Percentiles rank a stretch among this genome's conserved stretches.
Evolutionary conservation across 2,113 vertebrate species (phyloP).

Genomic region (Ahaetulla prasina): DNA sequence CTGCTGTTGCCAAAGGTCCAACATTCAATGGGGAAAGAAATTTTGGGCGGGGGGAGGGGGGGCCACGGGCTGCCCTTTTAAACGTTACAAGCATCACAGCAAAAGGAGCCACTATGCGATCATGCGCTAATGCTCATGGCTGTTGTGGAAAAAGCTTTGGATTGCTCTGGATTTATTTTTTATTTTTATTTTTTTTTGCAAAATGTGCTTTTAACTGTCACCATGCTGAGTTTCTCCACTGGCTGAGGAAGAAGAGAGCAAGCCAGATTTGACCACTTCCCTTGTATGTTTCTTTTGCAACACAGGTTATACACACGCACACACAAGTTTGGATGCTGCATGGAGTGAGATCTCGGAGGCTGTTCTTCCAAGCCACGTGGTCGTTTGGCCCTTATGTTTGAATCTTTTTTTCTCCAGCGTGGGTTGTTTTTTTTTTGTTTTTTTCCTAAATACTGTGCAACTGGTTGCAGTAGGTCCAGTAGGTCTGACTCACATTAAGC

Average conservation of each 20-base stretch:
- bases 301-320: background rate
- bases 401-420: background rate
- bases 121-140: background rate
- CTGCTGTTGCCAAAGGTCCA: background rate
- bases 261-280: conserved; percentile 12
- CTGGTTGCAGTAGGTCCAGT: conserved; percentile 37
- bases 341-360: conserved; percentile 15
- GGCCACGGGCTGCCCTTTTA: no score
- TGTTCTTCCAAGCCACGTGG: conserved; percentile 33
- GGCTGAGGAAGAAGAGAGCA: no score
- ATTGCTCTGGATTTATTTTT: background rate
- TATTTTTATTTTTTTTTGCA: background rate
- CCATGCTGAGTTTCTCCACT: background rate
- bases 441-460: conserved; percentile 32
- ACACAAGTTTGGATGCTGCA: background rate
- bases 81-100: background rate
- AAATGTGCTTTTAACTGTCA: background rate
- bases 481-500: conserved; percentile 19
- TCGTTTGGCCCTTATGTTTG: background rate
- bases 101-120: background rate
- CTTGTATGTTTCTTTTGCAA: background rate
- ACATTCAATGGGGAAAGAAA: background rate
- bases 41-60: background rate
- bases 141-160: background rate
- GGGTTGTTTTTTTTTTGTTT: background rate